Evolutionary conservation across 2,888 invertebrate genomes (phyloP).

Genomic region (Phyllotreta striolata): DNA sequence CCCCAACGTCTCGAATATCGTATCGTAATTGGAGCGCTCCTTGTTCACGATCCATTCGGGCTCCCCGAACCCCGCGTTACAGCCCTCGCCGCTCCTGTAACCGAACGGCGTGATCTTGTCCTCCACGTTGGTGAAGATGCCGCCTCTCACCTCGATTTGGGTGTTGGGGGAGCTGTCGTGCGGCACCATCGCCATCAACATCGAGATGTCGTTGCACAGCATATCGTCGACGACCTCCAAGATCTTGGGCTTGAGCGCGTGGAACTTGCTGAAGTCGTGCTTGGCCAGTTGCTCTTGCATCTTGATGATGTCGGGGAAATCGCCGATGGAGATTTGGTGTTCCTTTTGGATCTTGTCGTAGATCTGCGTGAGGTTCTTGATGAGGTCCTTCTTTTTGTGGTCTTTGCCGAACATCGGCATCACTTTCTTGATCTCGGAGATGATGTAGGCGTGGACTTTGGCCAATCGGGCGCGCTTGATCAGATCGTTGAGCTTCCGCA

Average conservation of each 20-base stretch:
- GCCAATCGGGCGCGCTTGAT: constrained; percentile 96
- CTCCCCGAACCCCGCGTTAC: constrained; percentile 94
- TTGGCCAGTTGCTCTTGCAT: constrained; percentile 88
- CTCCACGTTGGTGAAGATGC: constrained; percentile 92
- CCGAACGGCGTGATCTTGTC: constrained; percentile 86
- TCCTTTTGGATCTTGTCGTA: constrained; percentile 90
- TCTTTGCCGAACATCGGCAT: constrained; percentile 98
- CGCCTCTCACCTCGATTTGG: constrained; percentile 68
- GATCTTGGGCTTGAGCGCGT: constrained; percentile 85
- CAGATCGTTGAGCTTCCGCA: constrained; percentile 96
- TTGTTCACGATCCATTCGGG: constrained; percentile 96
- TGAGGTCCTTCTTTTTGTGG: constrained; percentile 94
- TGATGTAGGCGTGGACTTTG: constrained; percentile 98
- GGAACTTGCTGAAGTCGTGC: constrained; percentile 95
- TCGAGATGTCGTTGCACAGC: constrained; percentile 93
- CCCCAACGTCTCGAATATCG: constrained; percentile 77
- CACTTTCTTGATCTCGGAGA: constrained; percentile 90
- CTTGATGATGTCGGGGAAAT: constrained; percentile 94
- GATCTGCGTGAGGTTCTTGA: constrained; percentile 87
- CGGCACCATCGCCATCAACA: constrained; percentile 95
- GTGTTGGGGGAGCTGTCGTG: constrained; percentile 49
- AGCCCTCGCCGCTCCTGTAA: constrained; percentile 92
- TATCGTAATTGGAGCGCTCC: constrained; percentile 85
- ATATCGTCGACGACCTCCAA: constrained; percentile 94
- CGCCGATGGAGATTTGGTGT: constrained; percentile 94